Conservation (phyloP, 2,113 vertebrate genomes). For the Octodon degus region DNA sequence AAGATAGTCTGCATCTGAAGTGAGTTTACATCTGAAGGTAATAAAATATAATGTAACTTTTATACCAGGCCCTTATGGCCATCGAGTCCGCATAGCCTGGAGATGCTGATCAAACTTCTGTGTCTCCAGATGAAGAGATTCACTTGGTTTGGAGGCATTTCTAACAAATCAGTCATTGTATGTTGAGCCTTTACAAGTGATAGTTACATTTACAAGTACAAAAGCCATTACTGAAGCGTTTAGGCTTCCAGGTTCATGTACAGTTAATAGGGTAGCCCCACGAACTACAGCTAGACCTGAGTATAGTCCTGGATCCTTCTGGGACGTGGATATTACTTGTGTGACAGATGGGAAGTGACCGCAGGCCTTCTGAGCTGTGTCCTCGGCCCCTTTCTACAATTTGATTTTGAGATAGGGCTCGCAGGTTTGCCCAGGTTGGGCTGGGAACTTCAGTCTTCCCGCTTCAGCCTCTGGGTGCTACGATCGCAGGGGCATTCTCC, state of each 20-base stretch:
- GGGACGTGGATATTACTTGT: not conserved
- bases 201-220: not conserved
- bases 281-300: not conserved
- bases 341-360: not conserved
- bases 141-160: slow-evolving; percentile 15
- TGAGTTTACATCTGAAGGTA: not conserved
- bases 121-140: not conserved
- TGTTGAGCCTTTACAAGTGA: not conserved
- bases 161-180: not conserved
- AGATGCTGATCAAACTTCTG: not conserved
- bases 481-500: too few species aligned
- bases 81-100: not conserved
- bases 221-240: not conserved
- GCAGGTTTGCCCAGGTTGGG: not conserved
- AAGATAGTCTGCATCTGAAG: slow-evolving; percentile 5
- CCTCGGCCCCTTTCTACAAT: not conserved
- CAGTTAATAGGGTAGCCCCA: not conserved
- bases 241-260: not conserved
- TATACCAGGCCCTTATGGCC: not conserved
- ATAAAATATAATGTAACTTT: slow-evolving; percentile 32
- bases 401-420: not conserved
- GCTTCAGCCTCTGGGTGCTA: not conserved
- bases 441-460: not conserved
- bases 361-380: not conserved
- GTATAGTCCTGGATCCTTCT: not conserved